Percentiles rank a stretch among this genome's conserved stretches.
Evolutionary conservation across 2,888 invertebrate genomes (phyloP).

Genomic region (Oscheius myriophilus): DNA sequence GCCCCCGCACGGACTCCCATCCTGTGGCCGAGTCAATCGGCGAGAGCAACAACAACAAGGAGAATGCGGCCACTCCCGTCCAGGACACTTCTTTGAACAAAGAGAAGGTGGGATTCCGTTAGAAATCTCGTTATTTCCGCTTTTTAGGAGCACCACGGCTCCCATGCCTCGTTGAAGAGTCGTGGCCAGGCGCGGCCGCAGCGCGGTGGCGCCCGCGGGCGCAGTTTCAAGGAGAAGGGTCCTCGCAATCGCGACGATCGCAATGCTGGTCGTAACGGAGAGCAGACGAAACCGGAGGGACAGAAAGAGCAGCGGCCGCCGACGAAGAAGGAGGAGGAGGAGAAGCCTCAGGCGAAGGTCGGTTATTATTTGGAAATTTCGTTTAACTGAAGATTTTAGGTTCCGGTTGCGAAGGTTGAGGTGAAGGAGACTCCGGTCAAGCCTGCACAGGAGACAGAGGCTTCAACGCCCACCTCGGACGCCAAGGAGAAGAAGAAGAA

Average conservation of each 20-base stretch:
- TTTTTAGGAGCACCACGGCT: constrained; percentile 25
- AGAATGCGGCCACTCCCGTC: not conserved
- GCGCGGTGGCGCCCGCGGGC: not conserved
- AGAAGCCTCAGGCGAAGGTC: not conserved
- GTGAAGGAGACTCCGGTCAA: not conserved
- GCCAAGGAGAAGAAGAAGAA: constrained; percentile 16
- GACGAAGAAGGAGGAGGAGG: not conserved
- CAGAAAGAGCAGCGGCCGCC: constrained; percentile 5
- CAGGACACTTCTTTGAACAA: not conserved
- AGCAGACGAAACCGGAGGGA: not conserved
- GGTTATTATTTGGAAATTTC: not conserved
- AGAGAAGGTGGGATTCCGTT: not conserved
- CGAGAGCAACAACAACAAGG: not conserved
- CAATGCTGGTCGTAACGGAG: not conserved
- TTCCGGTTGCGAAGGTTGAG: not conserved
- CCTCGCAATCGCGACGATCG: not conserved
- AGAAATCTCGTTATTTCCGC: not conserved
- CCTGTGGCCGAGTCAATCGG: not conserved
- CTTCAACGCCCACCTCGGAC: constrained; percentile 2
- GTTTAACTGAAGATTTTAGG: not conserved
- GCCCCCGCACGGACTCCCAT: not conserved
- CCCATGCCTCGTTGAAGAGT: constrained; percentile 22
- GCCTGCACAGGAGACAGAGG: not conserved
- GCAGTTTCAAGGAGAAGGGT: not conserved
- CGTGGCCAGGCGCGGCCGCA: not conserved